phyloP scores from a whole-genome alignment of 2,113 vertebrate species.

The Sceloporus tristichus region DNA sequence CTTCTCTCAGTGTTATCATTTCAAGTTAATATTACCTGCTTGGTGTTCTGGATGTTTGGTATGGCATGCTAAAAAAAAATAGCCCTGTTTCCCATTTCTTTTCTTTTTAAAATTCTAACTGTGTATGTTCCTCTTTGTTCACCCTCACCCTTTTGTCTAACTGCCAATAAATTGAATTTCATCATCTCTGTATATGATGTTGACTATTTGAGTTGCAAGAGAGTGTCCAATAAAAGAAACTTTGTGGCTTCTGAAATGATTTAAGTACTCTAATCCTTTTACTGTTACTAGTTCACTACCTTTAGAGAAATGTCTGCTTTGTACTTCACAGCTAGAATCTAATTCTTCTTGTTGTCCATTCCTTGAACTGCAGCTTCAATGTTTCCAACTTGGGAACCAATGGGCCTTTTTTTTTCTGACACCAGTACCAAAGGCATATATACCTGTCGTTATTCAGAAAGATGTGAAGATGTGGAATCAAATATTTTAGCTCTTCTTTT shows the following conservation, averaged over 20 bases:
- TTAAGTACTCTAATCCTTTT: neutral
- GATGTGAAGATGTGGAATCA: neutral
- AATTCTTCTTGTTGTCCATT: neutral
- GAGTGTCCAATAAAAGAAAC: conserved; percentile 1
- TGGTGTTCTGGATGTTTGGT: neutral
- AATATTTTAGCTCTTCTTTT: conserved; percentile 13
- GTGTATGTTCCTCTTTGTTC: no score
- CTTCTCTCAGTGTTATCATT: neutral
- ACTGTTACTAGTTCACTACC: conserved; percentile 4
- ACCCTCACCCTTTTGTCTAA: no score
- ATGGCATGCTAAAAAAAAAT: fast-evolving
- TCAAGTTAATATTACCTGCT: neutral
- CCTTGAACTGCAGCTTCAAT: neutral
- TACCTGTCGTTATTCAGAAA: neutral
- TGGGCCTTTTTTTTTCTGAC: conserved; percentile 15
- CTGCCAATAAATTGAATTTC: neutral
- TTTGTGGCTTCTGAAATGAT: conserved; percentile 24
- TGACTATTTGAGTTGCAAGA: neutral
- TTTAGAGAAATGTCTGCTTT: conserved; percentile 24
- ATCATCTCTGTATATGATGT: neutral
- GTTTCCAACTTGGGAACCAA: neutral
- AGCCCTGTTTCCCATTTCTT: neutral
- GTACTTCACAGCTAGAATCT: neutral
- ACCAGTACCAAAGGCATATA: neutral
- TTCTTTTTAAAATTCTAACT: neutral